phyloP scores from a whole-genome alignment of 2,888 invertebrate genomes.

The Ophion obscuratus region DNA sequence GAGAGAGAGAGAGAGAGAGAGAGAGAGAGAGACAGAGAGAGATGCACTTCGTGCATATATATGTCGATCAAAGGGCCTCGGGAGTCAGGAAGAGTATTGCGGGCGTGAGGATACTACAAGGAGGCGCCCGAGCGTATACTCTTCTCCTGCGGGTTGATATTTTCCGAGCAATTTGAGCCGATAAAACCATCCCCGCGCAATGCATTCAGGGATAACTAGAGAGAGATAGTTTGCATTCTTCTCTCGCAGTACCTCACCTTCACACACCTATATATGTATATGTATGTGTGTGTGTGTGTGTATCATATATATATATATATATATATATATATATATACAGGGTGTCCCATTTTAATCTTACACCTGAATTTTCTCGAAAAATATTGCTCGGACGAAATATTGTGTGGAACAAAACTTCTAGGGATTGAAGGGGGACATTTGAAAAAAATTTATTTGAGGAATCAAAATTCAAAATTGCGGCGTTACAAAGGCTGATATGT shows the following conservation, averaged over 20 bases:
- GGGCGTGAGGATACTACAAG: constrained; percentile 39
- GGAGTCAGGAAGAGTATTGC: constrained; percentile 33
- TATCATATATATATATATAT: no score
- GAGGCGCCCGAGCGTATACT: constrained; percentile 51
- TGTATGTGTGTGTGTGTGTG: no score
- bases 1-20: constrained; percentile 5
- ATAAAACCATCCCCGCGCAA: constrained; percentile 75
- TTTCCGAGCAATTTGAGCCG: constrained; percentile 80
- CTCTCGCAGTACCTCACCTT: background rate
- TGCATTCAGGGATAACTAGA: constrained; percentile 24
- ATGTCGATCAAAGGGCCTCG: constrained; percentile 35
- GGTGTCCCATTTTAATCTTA: no score
- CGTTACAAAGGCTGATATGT: no score
- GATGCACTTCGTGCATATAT: constrained; percentile 3
- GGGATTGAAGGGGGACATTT: no score
- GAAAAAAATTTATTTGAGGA: no score
- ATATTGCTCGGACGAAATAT: no score
- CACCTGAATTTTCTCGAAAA: no score
- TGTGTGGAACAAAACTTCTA: no score
- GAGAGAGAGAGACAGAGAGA: background rate
- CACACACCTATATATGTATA: background rate
- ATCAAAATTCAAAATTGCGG: no score
- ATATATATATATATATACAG: background rate
- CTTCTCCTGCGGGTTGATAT: constrained; percentile 53
- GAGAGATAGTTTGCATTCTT: constrained; percentile 25